Conservation (phyloP, 2,888 invertebrate species). For the Ophioninae sp. region DNA sequence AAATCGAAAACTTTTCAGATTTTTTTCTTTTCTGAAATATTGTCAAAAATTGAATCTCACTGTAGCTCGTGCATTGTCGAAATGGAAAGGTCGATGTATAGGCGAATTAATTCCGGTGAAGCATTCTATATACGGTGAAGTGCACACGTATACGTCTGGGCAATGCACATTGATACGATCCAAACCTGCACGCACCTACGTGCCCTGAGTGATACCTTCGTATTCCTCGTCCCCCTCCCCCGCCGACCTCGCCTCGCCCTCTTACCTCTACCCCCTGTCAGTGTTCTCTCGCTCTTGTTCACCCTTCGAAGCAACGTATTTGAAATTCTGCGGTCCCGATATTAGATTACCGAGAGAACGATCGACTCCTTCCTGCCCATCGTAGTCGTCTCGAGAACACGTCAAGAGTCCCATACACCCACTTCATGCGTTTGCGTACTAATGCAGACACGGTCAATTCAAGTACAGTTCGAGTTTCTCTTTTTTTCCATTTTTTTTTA, state of each 20-base stretch:
- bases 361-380: conserved; percentile 72
- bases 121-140: conserved; percentile 4
- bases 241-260: too few species aligned
- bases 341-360: conserved; percentile 71
- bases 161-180: not conserved
- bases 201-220: conserved; percentile 40
- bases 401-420: conserved; percentile 50
- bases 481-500: too few species aligned
- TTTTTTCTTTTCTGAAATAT: too few species aligned
- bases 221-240: too few species aligned
- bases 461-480: not conserved
- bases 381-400: conserved; percentile 58
- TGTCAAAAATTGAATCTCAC: too few species aligned
- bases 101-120: not conserved
- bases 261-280: conserved; percentile 24
- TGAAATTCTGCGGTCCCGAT: conserved; percentile 67
- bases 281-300: conserved; percentile 36
- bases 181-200: conserved; percentile 43
- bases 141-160: conserved; percentile 8
- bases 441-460: conserved; percentile 4
- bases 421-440: not conserved
- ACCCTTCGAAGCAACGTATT: conserved; percentile 54
- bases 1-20: too few species aligned
- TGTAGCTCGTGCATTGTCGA: not conserved
- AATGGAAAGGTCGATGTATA: not conserved